Conservation (phyloP, 1,140 invertebrate genomes). For the Pogonomyrmex barbatus region DNA sequence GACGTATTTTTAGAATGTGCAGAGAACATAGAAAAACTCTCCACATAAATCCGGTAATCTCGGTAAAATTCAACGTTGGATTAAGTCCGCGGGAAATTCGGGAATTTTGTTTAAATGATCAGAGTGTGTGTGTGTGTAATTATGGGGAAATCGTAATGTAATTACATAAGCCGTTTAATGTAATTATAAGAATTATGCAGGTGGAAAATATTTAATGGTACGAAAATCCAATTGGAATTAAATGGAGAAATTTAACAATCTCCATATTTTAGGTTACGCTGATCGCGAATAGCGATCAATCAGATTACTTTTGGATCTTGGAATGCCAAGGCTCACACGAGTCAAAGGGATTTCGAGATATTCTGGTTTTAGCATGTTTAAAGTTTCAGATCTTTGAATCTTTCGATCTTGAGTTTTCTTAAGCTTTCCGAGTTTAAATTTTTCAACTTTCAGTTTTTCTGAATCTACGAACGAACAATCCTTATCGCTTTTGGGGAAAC, state of each 20-base stretch:
- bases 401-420: conserved; percentile 18
- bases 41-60: neutral
- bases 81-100: conserved; percentile 2
- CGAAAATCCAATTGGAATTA: neutral
- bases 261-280: neutral
- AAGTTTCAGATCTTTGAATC: conserved; percentile 21
- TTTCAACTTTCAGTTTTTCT: conserved; percentile 8
- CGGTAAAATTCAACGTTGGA: conserved; percentile 13
- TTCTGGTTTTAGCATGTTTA: neutral
- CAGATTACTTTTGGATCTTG: neutral
- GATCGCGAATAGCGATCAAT: neutral
- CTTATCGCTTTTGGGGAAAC: neutral
- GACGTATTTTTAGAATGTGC: neutral
- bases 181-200: conserved; percentile 15
- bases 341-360: conserved; percentile 16
- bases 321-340: neutral
- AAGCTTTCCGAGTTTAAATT: conserved; percentile 32
- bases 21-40: neutral
- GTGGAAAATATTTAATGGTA: neutral
- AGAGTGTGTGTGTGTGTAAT: neutral
- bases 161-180: neutral
- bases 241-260: neutral
- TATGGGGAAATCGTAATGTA: conserved; percentile 4
- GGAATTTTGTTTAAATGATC: conserved; percentile 15
- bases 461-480: neutral